Percentiles rank a stretch among this genome's conserved stretches.
Evolutionary conservation across 2,888 invertebrate genomes (phyloP).

Genomic region (Dugesia japonica): DNA sequence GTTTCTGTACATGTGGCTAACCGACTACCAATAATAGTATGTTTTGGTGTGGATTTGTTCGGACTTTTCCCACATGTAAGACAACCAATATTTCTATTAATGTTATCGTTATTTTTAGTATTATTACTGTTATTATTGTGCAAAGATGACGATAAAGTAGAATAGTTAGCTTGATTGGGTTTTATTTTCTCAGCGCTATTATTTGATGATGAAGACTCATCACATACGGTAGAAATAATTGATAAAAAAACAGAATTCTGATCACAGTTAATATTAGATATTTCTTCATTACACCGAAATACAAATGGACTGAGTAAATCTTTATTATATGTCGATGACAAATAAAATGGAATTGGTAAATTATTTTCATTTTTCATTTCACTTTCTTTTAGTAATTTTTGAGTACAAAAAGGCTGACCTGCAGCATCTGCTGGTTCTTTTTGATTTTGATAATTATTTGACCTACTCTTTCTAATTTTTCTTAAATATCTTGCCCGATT

Average conservation of each 20-base stretch:
- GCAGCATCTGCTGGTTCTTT: background rate
- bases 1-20: background rate
- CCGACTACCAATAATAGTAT: background rate
- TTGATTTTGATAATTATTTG: background rate
- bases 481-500: slow-evolving; percentile 40
- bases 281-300: background rate
- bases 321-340: background rate
- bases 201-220: background rate
- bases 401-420: background rate
- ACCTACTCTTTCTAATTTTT: slow-evolving; percentile 16
- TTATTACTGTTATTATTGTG: no score
- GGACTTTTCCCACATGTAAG: background rate
- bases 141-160: background rate
- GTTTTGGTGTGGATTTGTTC: background rate
- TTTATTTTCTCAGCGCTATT: background rate
- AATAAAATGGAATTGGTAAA: background rate
- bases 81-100: background rate
- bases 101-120: background rate
- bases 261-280: background rate
- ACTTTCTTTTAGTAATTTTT: background rate
- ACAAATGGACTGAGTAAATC: background rate
- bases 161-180: background rate
- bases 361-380: background rate
- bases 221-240: background rate
- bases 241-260: background rate